These are phyloP conservation scores for Rhinichthys klamathensis DNA, from an alignment of 2,113 vertebrate species.

Conservation along the genomic window DNA sequence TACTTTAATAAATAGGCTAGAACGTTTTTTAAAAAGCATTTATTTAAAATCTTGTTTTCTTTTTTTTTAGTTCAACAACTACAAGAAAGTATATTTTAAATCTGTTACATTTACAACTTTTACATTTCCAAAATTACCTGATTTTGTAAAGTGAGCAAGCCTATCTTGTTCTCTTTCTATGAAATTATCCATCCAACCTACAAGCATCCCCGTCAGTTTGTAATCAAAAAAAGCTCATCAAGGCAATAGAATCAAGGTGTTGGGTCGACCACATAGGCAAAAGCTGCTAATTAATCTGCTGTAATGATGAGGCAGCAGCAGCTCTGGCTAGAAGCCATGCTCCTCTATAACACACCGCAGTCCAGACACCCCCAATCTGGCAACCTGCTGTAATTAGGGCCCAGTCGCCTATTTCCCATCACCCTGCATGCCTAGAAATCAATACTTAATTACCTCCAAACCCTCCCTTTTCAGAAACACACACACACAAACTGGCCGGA, in stretches of 20 bases:
- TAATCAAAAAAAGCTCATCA: conserved; percentile 23
- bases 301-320: conserved; percentile 42
- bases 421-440: conserved; percentile 53
- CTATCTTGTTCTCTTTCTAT: not conserved
- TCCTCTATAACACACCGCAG: conserved; percentile 35
- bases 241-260: conserved; percentile 30
- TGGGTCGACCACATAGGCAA: conserved; percentile 9
- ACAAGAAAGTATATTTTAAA: too few species aligned
- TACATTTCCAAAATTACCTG: too few species aligned
- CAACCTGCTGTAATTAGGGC: conserved; percentile 54
- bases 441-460: conserved; percentile 61
- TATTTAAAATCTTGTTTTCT: too few species aligned
- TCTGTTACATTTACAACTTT: too few species aligned
- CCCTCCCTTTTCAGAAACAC: conserved; percentile 2
- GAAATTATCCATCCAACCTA: not conserved
- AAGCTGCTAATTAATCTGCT: conserved; percentile 43
- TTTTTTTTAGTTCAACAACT: too few species aligned
- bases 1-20: too few species aligned
- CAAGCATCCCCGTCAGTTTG: not conserved
- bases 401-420: conserved; percentile 52
- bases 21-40: too few species aligned
- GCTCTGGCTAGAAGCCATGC: conserved; percentile 14
- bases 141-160: too few species aligned
- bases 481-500: conserved; percentile 7
- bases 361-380: conserved; percentile 40